These are phyloP conservation scores for Gallinago nigripennis DNA, from an alignment of 2,797 vertebrate genomes.

Conservation along the genomic window DNA sequence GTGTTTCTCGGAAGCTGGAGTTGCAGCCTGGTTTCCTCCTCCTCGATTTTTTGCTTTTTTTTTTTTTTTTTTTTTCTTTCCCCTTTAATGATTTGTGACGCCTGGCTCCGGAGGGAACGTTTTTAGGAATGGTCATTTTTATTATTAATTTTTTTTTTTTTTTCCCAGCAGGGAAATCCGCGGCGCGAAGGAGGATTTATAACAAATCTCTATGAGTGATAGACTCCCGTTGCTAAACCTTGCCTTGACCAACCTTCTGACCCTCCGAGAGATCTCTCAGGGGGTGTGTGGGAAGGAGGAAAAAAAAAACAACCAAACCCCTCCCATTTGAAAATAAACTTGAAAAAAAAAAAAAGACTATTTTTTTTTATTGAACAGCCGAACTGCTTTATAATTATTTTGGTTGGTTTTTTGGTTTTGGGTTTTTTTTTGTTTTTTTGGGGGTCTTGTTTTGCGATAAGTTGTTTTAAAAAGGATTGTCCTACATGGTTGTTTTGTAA, in stretches of 20 bases:
- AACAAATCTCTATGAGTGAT: slow-evolving; percentile 46
- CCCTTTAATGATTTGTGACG: background rate
- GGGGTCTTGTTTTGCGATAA: background rate
- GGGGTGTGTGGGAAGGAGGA: slow-evolving; percentile 11
- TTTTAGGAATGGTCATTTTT: slow-evolving; percentile 17
- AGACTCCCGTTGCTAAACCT: slow-evolving; percentile 23
- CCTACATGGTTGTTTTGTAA: slow-evolving; percentile 7
- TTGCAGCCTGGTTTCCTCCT: background rate
- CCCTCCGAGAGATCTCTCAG: slow-evolving; percentile 13
- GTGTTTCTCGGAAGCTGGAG: slow-evolving; percentile 33
- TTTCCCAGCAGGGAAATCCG: slow-evolving; percentile 51
- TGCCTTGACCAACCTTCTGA: slow-evolving; percentile 22
- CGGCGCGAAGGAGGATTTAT: slow-evolving; percentile 49
- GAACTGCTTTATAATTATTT: background rate
- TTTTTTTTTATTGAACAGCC: background rate
- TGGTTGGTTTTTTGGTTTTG: background rate
- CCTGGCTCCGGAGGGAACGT: background rate
- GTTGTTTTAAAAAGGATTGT: slow-evolving; percentile 38
- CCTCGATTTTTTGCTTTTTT: background rate
- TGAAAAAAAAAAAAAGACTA: background rate
- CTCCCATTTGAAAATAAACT: slow-evolving; percentile 44
- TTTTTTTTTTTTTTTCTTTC: background rate
- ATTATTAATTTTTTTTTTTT: background rate
- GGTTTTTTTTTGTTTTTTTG: background rate
- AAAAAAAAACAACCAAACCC: background rate